These are phyloP conservation scores for Xyrauchen texanus DNA, from an alignment of 2,113 vertebrate genomes.

Conservation along the genomic window DNA sequence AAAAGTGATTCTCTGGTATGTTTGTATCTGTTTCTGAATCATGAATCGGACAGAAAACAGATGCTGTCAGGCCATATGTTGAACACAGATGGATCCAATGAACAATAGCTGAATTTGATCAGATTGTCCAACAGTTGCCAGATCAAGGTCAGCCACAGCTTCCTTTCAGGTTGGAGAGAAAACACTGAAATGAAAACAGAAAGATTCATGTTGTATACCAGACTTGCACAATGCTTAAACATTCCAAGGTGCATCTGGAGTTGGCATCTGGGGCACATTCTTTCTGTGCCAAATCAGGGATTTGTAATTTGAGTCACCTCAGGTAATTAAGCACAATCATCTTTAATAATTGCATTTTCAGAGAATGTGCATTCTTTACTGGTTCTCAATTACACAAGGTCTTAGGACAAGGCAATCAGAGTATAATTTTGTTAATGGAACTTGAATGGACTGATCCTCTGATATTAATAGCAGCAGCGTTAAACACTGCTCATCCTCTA, in stretches of 20 bases:
- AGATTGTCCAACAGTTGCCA: slow-evolving; percentile 20
- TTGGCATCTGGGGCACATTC: slow-evolving; percentile 6
- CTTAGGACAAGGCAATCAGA: slow-evolving; percentile 2
- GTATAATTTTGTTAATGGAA: slow-evolving; percentile 25
- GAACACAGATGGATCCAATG: slow-evolving; percentile 15
- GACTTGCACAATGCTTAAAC: background rate
- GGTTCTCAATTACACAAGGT: slow-evolving; percentile 5
- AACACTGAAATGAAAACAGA: background rate
- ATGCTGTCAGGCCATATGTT: slow-evolving; percentile 15
- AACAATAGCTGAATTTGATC: slow-evolving; percentile 27
- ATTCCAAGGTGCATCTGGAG: slow-evolving; percentile 20
- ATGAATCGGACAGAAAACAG: slow-evolving; percentile 18
- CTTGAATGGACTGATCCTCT: slow-evolving; percentile 11
- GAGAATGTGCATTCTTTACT: background rate
- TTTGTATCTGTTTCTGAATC: background rate
- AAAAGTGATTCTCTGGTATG: slow-evolving; percentile 6
- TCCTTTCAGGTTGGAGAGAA: slow-evolving; percentile 19
- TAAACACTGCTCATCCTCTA: background rate
- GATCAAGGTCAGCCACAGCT: slow-evolving; percentile 13
- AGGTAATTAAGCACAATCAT: slow-evolving; percentile 14
- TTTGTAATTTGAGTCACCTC: slow-evolving; percentile 11
- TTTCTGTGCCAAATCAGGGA: slow-evolving; percentile 2
- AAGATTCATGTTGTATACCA: background rate
- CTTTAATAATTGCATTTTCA: slow-evolving; percentile 12
- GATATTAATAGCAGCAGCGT: slow-evolving; percentile 14